These are phyloP conservation scores for Atrina japonica DNA, from an alignment of 2,888 invertebrate genomes.

Conservation along the genomic window DNA sequence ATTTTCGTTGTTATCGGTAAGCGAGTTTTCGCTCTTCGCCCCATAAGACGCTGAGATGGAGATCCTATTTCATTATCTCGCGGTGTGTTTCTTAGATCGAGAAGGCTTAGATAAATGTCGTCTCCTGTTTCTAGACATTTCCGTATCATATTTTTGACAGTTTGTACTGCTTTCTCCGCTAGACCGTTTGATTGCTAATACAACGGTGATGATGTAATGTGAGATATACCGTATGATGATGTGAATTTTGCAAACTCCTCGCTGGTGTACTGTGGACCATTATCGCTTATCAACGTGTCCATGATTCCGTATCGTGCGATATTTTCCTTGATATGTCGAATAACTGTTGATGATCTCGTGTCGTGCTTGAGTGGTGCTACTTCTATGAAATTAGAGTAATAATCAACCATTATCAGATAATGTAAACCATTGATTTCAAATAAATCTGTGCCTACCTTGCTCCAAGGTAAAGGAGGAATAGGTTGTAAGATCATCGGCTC, in stretches of 20 bases:
- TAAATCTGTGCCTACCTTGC: conserved; percentile 27
- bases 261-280: conserved; percentile 49
- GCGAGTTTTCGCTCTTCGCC: conserved; percentile 40
- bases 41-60: conserved; percentile 48
- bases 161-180: conserved; percentile 11
- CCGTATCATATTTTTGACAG: conserved; percentile 14
- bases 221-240: neutral
- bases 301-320: conserved; percentile 55
- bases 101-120: conserved; percentile 33
- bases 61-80: conserved; percentile 37
- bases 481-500: conserved; percentile 43
- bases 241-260: conserved; percentile 35
- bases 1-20: conserved; percentile 35
- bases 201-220: neutral
- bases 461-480: conserved; percentile 37
- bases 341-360: conserved; percentile 19
- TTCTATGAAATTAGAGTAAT: conserved; percentile 34
- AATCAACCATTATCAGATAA: conserved; percentile 38
- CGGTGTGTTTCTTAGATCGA: conserved; percentile 45
- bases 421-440: conserved; percentile 18
- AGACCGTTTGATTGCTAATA: conserved; percentile 9
- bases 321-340: conserved; percentile 41
- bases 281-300: conserved; percentile 46
- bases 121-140: conserved; percentile 34
- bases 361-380: conserved; percentile 23